Percentiles rank a stretch among this genome's conserved stretches.
phyloP scores from a whole-genome alignment of 2,888 invertebrate species.

The Seira musarum region DNA sequence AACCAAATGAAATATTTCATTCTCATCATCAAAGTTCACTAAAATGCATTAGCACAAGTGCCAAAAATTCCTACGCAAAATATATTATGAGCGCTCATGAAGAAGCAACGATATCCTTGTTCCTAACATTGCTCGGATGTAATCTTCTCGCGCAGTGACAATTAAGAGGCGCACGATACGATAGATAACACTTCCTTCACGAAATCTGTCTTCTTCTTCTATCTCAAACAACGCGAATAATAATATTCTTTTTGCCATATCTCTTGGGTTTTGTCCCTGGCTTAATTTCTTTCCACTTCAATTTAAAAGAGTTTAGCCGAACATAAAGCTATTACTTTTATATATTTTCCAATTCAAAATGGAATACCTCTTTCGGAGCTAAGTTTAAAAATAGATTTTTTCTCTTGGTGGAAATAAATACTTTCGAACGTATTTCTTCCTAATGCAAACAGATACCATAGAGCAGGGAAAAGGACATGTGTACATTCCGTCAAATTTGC shows the following conservation, averaged over 20 bases:
- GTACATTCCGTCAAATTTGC: slow-evolving; percentile 50
- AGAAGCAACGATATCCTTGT: neutral
- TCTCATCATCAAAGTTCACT: slow-evolving; percentile 54
- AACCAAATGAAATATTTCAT: slow-evolving; percentile 16
- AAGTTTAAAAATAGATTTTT: slow-evolving; percentile 52
- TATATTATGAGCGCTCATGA: slow-evolving; percentile 42
- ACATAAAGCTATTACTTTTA: neutral
- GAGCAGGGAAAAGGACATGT: neutral
- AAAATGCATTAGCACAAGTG: slow-evolving; percentile 61
- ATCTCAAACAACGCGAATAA: slow-evolving; percentile 20
- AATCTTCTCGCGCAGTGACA: slow-evolving; percentile 38
- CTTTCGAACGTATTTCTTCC: too few relatives aligned
- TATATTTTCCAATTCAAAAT: slow-evolving; percentile 8
- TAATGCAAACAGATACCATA: too few relatives aligned
- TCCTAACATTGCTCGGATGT: too few relatives aligned
- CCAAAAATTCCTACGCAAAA: slow-evolving; percentile 60
- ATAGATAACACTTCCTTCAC: slow-evolving; percentile 40
- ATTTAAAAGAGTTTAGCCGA: slow-evolving; percentile 8
- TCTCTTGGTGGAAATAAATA: too few relatives aligned
- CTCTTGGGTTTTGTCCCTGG: slow-evolving; percentile 44
- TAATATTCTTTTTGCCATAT: neutral
- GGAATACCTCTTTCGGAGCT: slow-evolving; percentile 12
- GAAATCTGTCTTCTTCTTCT: slow-evolving; percentile 21
- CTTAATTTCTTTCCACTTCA: slow-evolving; percentile 44
- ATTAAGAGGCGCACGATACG: slow-evolving; percentile 41